Base-by-base conservation (phyloP, 2,797 vertebrate species). In the Sebastolobus altivelis region DNA sequence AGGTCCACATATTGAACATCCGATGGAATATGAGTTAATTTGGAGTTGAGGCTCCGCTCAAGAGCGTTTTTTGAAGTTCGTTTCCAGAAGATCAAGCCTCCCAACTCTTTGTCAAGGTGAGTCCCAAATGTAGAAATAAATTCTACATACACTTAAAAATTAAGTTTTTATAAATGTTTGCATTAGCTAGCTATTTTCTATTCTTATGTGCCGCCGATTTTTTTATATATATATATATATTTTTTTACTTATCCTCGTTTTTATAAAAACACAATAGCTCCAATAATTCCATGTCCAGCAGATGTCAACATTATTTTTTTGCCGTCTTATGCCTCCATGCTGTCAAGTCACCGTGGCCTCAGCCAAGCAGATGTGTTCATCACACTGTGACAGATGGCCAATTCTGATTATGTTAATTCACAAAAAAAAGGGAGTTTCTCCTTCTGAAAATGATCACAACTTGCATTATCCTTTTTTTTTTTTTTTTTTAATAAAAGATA, bases 331-430 rank as follows among this genome's bases (percentile, higher is more conserved):
- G 86, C 81, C 79, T 93, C 85, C 93, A 90, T 92, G 92, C 93
- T 94, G 94, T 95, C 93, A 93, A 89, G 90, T 94, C 88, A 82
- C 75, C 40, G 62, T 58, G 91, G 87, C 88, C 84, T 88, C 69
- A 91, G 92, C 85, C 87, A 83, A 94, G 81, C 93, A 94, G 94
- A 94, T 94, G 94, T 94, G 93, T 93, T 93, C 86, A 90, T 93
- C 93, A 92, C 91, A 92, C 87, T 86, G 88, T 93, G 95, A 95
- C 95, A 95, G 95, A 95, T 96, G 95, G 95, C 85, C 84, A 65
- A 83, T 90, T 95, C 93, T 94, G 90, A 94, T 94, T 92, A 93
- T 94, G 93, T 85, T 93, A 90, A 94, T 94, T 86, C 87, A 78
- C 61, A 52, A 62, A 65, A 79, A 80, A 79, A 73, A 33, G 25